These are phyloP conservation scores for Agrochola lota DNA, from an alignment of 2,888 invertebrate species.

Conservation along the genomic window DNA sequence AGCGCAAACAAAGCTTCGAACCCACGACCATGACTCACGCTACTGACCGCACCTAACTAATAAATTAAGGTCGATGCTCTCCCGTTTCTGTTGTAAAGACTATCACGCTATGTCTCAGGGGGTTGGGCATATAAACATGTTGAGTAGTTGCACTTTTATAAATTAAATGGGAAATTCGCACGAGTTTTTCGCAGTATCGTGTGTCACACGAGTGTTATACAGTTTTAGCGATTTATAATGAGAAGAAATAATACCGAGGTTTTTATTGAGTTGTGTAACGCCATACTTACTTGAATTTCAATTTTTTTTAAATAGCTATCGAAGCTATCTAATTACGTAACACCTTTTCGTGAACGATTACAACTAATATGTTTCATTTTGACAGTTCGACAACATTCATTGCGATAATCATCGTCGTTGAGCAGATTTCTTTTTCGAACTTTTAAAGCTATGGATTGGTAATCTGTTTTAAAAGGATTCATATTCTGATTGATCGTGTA, in stretches of 20 bases:
- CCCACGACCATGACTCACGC: slow-evolving; percentile 63
- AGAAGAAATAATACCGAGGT: no score
- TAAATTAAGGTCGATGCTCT: slow-evolving; percentile 69
- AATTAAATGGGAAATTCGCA: slow-evolving; percentile 19
- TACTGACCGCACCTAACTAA: slow-evolving; percentile 67
- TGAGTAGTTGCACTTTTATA: slow-evolving; percentile 10
- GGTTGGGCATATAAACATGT: slow-evolving; percentile 11
- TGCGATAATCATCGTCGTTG: no score
- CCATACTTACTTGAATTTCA: background rate
- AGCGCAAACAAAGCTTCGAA: slow-evolving; percentile 47
- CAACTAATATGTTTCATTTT: no score
- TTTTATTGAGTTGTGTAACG: background rate
- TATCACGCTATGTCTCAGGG: slow-evolving; percentile 39
- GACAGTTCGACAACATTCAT: no score
- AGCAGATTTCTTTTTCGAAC: no score
- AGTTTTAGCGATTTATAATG: no score
- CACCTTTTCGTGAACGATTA: no score
- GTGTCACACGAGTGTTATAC: no score
- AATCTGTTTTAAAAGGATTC: no score
- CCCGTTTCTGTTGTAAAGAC: slow-evolving; percentile 56
- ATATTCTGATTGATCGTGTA: no score
- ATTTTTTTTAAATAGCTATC: no score
- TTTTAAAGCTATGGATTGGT: no score
- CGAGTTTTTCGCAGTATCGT: background rate
- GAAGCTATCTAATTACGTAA: background rate